Conservation (phyloP, 2,797 vertebrate genomes). For the Podarcis lilfordi region DNA sequence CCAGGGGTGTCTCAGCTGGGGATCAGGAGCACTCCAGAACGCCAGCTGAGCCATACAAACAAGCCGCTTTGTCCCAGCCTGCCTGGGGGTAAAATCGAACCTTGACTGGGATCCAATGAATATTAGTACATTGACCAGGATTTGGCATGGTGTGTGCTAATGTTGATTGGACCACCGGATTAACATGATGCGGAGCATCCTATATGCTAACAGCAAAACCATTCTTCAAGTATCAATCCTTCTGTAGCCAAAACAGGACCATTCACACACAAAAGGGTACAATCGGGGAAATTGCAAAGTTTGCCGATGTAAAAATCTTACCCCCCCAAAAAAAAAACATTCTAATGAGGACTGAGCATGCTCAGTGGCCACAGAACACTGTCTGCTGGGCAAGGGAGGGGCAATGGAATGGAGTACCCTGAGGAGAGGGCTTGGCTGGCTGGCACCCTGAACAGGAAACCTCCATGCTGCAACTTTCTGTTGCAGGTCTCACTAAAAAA, state of each 20-base stretch:
- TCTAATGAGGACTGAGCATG: not conserved
- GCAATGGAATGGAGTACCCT: not conserved
- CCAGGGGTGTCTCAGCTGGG: too few relatives aligned
- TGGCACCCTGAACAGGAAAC: not conserved
- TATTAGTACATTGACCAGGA: too few relatives aligned
- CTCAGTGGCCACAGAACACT: not conserved
- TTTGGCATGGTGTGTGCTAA: too few relatives aligned
- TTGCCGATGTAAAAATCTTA: not conserved
- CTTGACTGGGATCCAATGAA: too few relatives aligned
- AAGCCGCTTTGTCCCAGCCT: too few relatives aligned
- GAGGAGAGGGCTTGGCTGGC: not conserved
- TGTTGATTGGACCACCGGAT: too few relatives aligned
- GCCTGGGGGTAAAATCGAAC: too few relatives aligned
- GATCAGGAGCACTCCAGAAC: too few relatives aligned
- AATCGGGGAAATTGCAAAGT: not conserved
- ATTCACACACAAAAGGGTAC: not conserved
- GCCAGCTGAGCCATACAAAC: too few relatives aligned
- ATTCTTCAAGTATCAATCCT: not conserved
- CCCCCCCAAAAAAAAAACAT: not conserved
- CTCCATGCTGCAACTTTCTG: not conserved
- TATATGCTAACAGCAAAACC: not conserved
- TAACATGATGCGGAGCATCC: not conserved
- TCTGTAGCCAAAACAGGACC: not conserved
- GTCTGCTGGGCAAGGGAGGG: too few relatives aligned
- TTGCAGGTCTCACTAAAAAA: too few relatives aligned